A percentile compares a stretch with the other conserved stretches of the same genome.
Evolutionary conservation across 2,797 vertebrate genomes (phyloP).

Genomic region (Hyperoplus lanceolatus): DNA sequence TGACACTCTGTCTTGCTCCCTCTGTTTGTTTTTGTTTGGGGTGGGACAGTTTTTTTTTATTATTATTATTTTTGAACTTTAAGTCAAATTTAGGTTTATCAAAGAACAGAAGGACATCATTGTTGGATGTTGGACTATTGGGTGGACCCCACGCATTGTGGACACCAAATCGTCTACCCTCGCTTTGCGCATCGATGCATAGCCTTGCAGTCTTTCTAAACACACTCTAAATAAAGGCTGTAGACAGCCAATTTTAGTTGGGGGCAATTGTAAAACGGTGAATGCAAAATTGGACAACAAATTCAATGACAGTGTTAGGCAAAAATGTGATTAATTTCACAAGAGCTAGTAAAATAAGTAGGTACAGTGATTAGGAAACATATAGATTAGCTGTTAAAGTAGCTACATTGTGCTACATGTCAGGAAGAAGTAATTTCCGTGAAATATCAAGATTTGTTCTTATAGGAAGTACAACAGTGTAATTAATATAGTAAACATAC

Average conservation of each 20-base stretch:
- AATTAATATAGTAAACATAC: not conserved
- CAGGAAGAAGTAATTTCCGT: not conserved
- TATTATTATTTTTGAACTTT: too few species aligned
- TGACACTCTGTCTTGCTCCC: constrained; percentile 19
- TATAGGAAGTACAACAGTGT: not conserved
- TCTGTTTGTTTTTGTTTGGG: constrained; percentile 28
- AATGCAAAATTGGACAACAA: not conserved
- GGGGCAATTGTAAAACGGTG: not conserved
- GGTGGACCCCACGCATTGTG: not conserved
- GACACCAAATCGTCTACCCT: not conserved
- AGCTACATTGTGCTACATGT: not conserved
- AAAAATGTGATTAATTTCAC: not conserved
- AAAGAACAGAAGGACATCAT: not conserved
- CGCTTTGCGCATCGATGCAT: too few species aligned
- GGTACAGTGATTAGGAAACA: not conserved
- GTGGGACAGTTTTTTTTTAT: not conserved
- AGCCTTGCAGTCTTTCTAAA: not conserved
- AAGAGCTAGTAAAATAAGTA: not conserved
- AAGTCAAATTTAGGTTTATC: not conserved
- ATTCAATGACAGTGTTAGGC: not conserved
- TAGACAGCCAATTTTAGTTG: not conserved
- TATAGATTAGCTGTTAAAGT: too few species aligned
- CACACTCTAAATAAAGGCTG: not conserved
- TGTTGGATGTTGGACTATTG: not conserved
- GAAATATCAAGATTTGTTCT: not conserved